Evolutionary conservation across 2,113 vertebrate species (phyloP).

Genomic region (Dendropsophus ebraccatus): DNA sequence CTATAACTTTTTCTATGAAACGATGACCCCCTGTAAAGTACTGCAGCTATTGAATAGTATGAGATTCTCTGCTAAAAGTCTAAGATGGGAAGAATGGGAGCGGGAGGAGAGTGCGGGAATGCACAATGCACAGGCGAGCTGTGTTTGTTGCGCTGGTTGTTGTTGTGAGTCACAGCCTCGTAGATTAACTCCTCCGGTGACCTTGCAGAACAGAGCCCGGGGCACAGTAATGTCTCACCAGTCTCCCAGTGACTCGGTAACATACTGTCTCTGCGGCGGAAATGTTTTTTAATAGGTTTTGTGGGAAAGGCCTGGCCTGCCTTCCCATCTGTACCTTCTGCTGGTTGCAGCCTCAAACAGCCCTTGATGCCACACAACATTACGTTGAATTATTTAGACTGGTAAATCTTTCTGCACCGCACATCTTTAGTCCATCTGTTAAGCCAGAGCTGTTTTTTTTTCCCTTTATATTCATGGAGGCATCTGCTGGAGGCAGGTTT

Average conservation of each 20-base stretch:
- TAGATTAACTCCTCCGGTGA: conserved; percentile 69
- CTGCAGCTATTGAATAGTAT: too few species aligned
- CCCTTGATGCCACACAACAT: conserved; percentile 75
- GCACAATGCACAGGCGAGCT: neutral
- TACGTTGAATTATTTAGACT: conserved; percentile 81
- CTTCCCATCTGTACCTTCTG: conserved; percentile 83
- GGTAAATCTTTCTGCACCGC: conserved; percentile 81
- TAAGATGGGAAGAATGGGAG: neutral
- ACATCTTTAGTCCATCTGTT: conserved; percentile 85
- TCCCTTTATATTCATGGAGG: conserved; percentile 78
- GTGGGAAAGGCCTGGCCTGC: conserved; percentile 78
- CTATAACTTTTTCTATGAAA: too few species aligned
- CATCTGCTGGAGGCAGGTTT: conserved; percentile 76
- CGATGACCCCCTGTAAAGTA: too few species aligned
- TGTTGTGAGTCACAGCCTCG: conserved; percentile 63
- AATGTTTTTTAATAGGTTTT: conserved; percentile 76
- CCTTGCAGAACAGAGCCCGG: conserved; percentile 74
- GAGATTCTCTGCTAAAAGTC: too few species aligned
- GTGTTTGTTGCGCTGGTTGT: conserved; percentile 4
- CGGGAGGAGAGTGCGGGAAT: neutral
- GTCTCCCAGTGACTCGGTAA: conserved; percentile 67
- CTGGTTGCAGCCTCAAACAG: conserved; percentile 71
- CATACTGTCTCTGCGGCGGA: conserved; percentile 75
- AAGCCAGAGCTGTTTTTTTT: conserved; percentile 76
- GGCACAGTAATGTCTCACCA: conserved; percentile 70